These are phyloP conservation scores for Clarias platycephalus DNA, from an alignment of 2,797 vertebrate species.

Conservation along the genomic window DNA sequence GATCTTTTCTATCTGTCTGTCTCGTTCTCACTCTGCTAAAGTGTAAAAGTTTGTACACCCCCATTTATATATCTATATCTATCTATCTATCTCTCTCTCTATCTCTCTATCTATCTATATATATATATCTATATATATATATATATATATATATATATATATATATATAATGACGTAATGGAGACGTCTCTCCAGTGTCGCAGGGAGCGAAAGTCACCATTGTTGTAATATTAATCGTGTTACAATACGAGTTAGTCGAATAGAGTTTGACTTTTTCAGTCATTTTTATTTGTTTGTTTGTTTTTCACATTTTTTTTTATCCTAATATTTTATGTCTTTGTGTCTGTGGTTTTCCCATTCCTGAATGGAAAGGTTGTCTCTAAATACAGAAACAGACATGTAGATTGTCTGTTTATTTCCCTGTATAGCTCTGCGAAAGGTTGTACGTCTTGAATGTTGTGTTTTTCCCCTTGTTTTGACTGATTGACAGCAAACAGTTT, in stretches of 20 bases:
- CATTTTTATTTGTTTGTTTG: not conserved
- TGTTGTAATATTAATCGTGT: not conserved
- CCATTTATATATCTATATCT: too few relatives aligned
- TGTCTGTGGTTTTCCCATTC: not conserved
- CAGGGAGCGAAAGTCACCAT: not conserved
- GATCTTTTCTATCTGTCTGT: not conserved
- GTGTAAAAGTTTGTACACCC: not conserved
- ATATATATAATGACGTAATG: not conserved
- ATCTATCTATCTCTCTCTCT: too few relatives aligned
- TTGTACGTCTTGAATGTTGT: not conserved
- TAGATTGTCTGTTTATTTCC: not conserved
- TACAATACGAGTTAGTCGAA: not conserved
- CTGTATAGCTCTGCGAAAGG: not conserved
- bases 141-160: too few relatives aligned
- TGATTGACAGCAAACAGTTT: not conserved
- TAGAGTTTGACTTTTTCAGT: not conserved
- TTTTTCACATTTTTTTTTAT: not conserved
- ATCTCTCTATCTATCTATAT: too few relatives aligned
- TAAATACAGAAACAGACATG: not conserved
- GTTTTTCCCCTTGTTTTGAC: not conserved
- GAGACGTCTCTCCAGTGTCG: not conserved
- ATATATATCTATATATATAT: too few relatives aligned
- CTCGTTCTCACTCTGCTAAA: too few relatives aligned
- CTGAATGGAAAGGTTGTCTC: not conserved
- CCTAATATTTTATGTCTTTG: not conserved